Evolutionary conservation across 2,797 vertebrate species (phyloP), one percentile per base, ranked within the genome.

Genomic region (Brotula barbata): DNA sequence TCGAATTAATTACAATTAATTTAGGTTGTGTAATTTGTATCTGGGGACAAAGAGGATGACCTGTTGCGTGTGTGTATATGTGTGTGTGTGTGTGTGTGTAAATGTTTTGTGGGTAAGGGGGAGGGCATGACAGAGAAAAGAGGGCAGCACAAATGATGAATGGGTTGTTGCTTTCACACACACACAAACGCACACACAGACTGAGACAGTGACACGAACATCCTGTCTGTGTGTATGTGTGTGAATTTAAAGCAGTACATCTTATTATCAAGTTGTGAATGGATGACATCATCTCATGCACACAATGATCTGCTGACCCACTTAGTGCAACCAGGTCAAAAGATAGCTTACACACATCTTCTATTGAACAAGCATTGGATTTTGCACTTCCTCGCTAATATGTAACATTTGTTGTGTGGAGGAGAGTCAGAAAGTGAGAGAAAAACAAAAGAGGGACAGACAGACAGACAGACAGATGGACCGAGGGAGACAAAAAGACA

Each of bases 21-120:
- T 80, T 69, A 22, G 39, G 50, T 48, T 72, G 28, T 46, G 7
- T n/a, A n/a, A n/a, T n/a, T n/a, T n/a, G n/a, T n/a, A n/a, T n/a
- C n/a, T n/a, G 39, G 52, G 52, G 39, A 80, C 67, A 81, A 81
- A 78, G 67, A 69, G 73, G 63, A 79, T 82, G 85, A 90, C 48
- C 19, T 61, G 61, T 83, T 85, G 80, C 76, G 89, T 36, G 20
- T 4, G 5, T 47, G 43, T 21, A 21, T 49, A 25, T 25, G 47
- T n/a, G 25, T 14, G 54, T 43, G 54, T 58, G 65, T 44, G 36
- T 36, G 19, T 58, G 28, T 15, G 20, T 40, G 10, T 20, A 37
- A 3, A 37, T 12, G 37, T 40, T 10, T 6, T n/a, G 50, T 10
- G n/a, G 39, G 65, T 37, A 31, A 12, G 39, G 42, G 2, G 4